Evolutionary conservation across 2,888 invertebrate genomes (phyloP).

Genomic region (Tipula unca): DNA sequence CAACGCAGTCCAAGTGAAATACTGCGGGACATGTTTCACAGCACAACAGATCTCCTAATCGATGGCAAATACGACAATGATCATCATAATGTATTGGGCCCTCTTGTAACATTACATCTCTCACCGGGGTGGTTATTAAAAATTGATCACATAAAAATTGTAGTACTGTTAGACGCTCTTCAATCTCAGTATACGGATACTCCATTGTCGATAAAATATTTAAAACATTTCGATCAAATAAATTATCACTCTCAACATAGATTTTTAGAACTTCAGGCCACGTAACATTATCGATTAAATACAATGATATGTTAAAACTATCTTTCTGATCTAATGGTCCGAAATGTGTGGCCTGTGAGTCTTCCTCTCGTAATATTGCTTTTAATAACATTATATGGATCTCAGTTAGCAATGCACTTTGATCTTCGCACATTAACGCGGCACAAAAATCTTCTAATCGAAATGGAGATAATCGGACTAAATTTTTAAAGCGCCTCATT

Average conservation of each 20-base stretch:
- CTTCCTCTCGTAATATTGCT: slow-evolving; percentile 85
- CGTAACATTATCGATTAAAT: slow-evolving; percentile 88
- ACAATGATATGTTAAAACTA: slow-evolving; percentile 87
- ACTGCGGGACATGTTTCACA: slow-evolving; percentile 98
- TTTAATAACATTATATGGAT: slow-evolving; percentile 90
- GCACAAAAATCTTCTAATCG: slow-evolving; percentile 96
- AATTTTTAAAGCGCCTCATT: slow-evolving; percentile 80
- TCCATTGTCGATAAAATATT: slow-evolving; percentile 63
- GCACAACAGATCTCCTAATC: slow-evolving; percentile 87
- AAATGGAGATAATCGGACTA: slow-evolving; percentile 88
- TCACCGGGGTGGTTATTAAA: slow-evolving; percentile 82
- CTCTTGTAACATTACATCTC: slow-evolving; percentile 90
- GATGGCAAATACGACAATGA: slow-evolving; percentile 85
- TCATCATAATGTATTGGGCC: slow-evolving; percentile 91
- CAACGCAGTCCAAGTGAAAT: slow-evolving; percentile 93
- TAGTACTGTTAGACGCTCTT: slow-evolving; percentile 70
- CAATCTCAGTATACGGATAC: slow-evolving; percentile 80
- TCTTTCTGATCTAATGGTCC: slow-evolving; percentile 96
- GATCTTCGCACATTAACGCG: slow-evolving; percentile 83
- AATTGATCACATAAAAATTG: slow-evolving; percentile 93
- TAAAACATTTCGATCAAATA: slow-evolving; percentile 64
- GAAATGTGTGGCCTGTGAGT: slow-evolving; percentile 89
- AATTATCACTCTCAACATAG: slow-evolving; percentile 85
- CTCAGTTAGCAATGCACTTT: slow-evolving; percentile 84
- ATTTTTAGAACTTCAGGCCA: slow-evolving; percentile 90